Conservation (phyloP, 92 coral and sea anemone species). For the Epizoanthus scotinus region DNA sequence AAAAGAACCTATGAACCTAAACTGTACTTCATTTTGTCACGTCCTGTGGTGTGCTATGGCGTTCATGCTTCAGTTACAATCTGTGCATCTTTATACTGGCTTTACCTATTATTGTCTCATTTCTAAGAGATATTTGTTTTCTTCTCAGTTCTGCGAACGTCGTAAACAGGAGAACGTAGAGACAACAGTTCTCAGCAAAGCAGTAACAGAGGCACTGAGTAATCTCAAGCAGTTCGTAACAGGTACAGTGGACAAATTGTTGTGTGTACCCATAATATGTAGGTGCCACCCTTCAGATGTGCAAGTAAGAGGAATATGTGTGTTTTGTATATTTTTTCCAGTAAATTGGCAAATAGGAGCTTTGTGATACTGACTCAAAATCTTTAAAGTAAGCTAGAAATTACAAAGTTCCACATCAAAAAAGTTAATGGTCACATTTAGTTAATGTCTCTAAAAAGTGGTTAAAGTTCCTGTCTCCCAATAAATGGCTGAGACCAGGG, state of each 20-base stretch:
- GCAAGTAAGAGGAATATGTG: neutral
- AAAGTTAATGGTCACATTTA: too few species aligned
- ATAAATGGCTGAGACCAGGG: too few species aligned
- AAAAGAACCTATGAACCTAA: too few species aligned
- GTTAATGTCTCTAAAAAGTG: too few species aligned
- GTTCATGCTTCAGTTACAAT: neutral
- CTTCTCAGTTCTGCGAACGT: slow-evolving; percentile 84
- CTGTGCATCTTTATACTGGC: neutral
- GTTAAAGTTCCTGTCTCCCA: too few species aligned
- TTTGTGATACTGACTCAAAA: too few species aligned
- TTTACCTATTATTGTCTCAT: neutral
- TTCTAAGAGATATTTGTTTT: slow-evolving; percentile 7
- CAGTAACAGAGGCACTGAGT: slow-evolving; percentile 82
- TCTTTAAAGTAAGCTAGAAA: too few species aligned
- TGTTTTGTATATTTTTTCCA: neutral
- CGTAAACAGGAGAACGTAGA: slow-evolving; percentile 98
- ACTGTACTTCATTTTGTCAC: too few species aligned
- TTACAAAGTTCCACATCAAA: too few species aligned
- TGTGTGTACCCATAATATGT: neutral
- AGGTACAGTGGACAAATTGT: slow-evolving; percentile 52
- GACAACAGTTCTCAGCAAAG: slow-evolving; percentile 86
- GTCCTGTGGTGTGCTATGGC: neutral
- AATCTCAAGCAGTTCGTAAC: slow-evolving; percentile 77
- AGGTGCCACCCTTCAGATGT: neutral
- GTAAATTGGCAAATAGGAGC: too few species aligned